These are phyloP conservation scores for Genyomyrus donnyi DNA, from an alignment of 2,113 vertebrate species.

Conservation along the genomic window DNA sequence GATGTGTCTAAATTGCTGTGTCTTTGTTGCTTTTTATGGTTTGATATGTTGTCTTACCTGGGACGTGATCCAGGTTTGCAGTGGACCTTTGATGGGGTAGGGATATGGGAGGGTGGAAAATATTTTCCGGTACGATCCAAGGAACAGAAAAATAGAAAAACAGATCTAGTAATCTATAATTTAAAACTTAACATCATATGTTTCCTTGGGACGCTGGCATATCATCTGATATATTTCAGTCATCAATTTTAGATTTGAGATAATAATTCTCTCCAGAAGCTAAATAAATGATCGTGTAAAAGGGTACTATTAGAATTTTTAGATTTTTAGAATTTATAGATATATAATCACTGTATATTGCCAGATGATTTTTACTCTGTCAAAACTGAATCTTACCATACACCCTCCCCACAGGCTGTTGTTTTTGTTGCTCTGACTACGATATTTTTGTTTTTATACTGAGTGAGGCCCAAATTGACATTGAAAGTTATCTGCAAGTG, in stretches of 20 bases:
- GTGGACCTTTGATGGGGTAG: not conserved
- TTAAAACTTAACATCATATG: not conserved
- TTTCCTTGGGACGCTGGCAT: not conserved
- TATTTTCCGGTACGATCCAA: not conserved
- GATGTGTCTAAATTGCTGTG: not conserved
- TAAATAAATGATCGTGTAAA: not conserved
- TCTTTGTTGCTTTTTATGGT: not conserved
- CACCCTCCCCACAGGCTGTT: not conserved
- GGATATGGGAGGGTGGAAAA: not conserved
- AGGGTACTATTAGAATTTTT: not conserved
- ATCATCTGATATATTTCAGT: not conserved
- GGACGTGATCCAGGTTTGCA: not conserved
- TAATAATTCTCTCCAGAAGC: conserved; percentile 1
- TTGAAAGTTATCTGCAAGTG: not conserved
- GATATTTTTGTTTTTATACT: not conserved
- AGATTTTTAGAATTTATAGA: not conserved
- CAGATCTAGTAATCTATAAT: not conserved
- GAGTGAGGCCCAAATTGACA: not conserved
- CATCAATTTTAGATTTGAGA: not conserved
- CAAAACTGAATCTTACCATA: not conserved
- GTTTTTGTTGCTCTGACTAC: not conserved
- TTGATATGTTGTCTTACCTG: not conserved
- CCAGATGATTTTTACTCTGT: not conserved
- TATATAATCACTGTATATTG: not conserved
- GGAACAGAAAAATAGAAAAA: not conserved